A percentile compares a stretch with the other conserved stretches of the same genome.
Evolutionary conservation across 2,888 invertebrate species (phyloP).

Genomic region (Mechanitis mazaeus): DNA sequence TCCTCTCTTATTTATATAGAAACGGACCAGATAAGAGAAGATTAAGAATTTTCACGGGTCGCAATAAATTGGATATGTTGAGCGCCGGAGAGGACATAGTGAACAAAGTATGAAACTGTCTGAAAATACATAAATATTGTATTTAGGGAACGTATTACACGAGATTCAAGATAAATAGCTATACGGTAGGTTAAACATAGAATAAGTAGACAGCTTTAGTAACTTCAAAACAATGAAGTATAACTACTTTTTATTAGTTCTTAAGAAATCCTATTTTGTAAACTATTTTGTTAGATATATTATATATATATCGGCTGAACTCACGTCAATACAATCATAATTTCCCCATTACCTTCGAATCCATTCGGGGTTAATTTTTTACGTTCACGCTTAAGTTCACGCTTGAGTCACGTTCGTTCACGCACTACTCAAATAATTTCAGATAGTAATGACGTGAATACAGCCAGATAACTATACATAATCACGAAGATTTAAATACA

Average conservation of each 20-base stretch:
- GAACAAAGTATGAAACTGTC: conserved; percentile 71
- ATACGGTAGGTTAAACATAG: conserved; percentile 24
- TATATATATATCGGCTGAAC: no score
- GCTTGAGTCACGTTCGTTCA: no score
- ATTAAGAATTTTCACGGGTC: conserved; percentile 47
- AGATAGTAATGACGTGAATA: no score
- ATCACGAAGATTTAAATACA: not conserved
- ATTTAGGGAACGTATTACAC: conserved; percentile 60
- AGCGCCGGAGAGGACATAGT: conserved; percentile 59
- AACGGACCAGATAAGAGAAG: conserved; percentile 36
- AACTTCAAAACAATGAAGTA: conserved; percentile 7
- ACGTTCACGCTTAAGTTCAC: no score
- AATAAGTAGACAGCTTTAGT: not conserved
- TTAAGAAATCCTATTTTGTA: no score
- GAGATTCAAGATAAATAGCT: conserved; percentile 40
- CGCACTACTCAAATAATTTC: no score
- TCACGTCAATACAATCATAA: no score
- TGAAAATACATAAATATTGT: conserved; percentile 75
- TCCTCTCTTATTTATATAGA: conserved; percentile 38
- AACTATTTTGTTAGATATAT: no score
- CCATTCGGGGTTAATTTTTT: no score
- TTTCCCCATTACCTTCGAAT: no score
- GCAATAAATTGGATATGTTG: conserved; percentile 46
- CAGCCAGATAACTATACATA: no score
- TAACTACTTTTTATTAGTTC: conserved; percentile 8